Base-by-base conservation (phyloP, 2,888 invertebrate species). In the Polyploca ridens region DNA sequence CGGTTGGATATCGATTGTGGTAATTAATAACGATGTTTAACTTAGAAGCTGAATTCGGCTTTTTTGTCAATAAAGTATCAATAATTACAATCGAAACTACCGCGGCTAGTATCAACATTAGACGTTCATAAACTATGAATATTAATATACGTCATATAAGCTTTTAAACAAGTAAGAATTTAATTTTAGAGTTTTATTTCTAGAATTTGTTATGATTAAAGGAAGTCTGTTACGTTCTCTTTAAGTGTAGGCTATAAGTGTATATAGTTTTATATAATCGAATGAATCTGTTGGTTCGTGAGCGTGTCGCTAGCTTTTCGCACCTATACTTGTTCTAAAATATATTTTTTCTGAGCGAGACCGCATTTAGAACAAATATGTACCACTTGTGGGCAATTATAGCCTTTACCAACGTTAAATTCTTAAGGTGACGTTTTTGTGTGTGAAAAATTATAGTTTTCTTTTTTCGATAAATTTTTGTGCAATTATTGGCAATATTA, bases 271-370 rank as follows among this genome's bases (percentile, higher is more conserved):
- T 46, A 35, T 69, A 73, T 70, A 69, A 69, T 70, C 73, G 64
- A 66, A 70, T 66, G 65, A 71, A 58, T 58, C n/a, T 7, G 11
- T 58, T 10, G 8, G 11, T 64, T 58, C 72, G 67, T 70, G 73
- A 63, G 41, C 69, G 67, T 69, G 10, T 65, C 63, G 71, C 78
- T 82, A 78, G 81, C 76, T 78, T 81, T 65, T 76, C 77, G 83
- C 83, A 80, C 80, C 79, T 74, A 73, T 10, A 19, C 54, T 19
- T 54, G 19, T 54, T 49, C 16, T 49, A 49, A 54, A 19, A 54
- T 54, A 54, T 54, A 54, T 64, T 44, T 58, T 65, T 65, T 63
- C 33, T 16, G 60, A 54, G 60, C 27, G 58, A 62, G 41, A 63
- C 60, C 65, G 63, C 60, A 65, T 57, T 59, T 63, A 44, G 57